Evolutionary conservation across 2,113 vertebrate genomes (phyloP).

Genomic region (Seriola quinqueradiata): DNA sequence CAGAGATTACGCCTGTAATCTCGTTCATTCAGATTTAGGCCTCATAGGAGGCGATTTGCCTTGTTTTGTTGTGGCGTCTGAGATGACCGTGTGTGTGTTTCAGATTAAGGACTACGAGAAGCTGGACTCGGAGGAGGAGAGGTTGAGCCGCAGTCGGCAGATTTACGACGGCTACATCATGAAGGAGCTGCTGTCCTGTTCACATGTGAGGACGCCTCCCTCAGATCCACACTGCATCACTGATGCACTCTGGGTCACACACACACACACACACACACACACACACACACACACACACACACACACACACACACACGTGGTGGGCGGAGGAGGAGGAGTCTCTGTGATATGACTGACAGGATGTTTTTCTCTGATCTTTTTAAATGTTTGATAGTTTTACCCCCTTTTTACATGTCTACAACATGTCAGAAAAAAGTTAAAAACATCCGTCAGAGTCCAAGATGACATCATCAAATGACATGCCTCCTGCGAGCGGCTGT

Average conservation of each 20-base stretch:
- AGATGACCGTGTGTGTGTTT: constrained; percentile 4
- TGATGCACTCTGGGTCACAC: background rate
- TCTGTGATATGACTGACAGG: background rate
- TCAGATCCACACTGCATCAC: background rate
- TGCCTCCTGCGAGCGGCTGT: too few relatives aligned
- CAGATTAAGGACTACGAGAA: constrained; percentile 93
- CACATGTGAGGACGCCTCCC: constrained; percentile 88
- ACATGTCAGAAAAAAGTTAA: too few relatives aligned
- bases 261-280: background rate
- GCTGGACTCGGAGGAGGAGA: constrained; percentile 93
- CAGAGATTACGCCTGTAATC: constrained; percentile 63
- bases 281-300: background rate
- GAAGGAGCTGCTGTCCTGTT: constrained; percentile 98
- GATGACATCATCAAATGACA: too few relatives aligned
- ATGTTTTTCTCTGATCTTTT: background rate
- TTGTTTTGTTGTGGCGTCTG: background rate
- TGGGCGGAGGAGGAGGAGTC: background rate
- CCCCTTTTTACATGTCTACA: too few relatives aligned
- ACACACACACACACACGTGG: constrained; percentile 4
- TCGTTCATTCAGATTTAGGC: constrained; percentile 42
- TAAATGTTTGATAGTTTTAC: too few relatives aligned
- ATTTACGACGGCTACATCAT: constrained; percentile 97
- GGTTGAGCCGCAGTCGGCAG: constrained; percentile 90
- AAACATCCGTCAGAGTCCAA: too few relatives aligned
- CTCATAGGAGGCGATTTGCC: constrained; percentile 15